A percentile compares a stretch with the other conserved stretches of the same genome.
Evolutionary conservation across 2,888 invertebrate species (phyloP).

Genomic region (Drosophila nr. medialis): DNA sequence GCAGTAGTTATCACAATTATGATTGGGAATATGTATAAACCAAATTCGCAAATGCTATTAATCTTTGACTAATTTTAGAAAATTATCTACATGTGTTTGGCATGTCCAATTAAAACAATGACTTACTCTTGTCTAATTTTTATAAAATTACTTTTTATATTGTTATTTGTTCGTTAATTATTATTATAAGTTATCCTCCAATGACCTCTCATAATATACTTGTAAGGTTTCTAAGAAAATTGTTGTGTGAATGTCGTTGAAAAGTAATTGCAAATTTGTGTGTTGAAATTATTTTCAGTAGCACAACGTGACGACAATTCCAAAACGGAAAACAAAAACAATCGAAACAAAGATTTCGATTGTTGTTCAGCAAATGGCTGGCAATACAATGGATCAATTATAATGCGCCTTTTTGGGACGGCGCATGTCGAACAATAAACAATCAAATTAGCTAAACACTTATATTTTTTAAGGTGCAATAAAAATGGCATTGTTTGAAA

Average conservation of each 20-base stretch:
- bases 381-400: conserved; percentile 29
- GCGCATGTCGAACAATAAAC: conserved; percentile 46
- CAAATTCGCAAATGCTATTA: conserved; percentile 1
- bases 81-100: not conserved
- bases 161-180: not conserved
- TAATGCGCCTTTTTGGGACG: conserved; percentile 2
- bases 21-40: conserved; percentile 9
- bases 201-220: not conserved
- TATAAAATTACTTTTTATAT: not conserved
- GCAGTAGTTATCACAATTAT: conserved; percentile 18
- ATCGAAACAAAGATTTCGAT: conserved; percentile 20
- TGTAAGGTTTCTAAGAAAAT: not conserved
- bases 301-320: conserved; percentile 1
- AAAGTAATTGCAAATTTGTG: not conserved
- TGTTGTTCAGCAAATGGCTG: conserved; percentile 9
- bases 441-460: conserved; percentile 60
- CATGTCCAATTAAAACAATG: not conserved
- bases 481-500: conserved; percentile 33
- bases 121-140: not conserved
- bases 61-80: not conserved
- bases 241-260: not conserved
- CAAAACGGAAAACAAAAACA: not conserved
- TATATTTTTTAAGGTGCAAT: conserved; percentile 47
- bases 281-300: not conserved
- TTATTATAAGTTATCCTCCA: not conserved